Evolutionary conservation across 2,113 vertebrate species (phyloP), one percentile per base, ranked within the genome.

Genomic region (Heptranchias perlo): DNA sequence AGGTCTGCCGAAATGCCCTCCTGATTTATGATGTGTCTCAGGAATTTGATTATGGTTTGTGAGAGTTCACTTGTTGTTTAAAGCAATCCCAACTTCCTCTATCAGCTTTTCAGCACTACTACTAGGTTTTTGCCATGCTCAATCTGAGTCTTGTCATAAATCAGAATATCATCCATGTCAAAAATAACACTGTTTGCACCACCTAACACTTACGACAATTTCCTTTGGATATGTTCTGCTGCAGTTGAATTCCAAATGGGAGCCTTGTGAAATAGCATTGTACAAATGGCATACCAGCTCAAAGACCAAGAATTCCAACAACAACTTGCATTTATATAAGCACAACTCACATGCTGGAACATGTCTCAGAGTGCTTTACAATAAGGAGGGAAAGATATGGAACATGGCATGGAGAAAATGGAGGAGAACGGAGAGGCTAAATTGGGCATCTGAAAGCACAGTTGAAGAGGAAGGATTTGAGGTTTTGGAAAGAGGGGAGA

Each of bases 71-170:
- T 18, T 54, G 23, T 44, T 14, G 16, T 92, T 61, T 92, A 62
- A n/a, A 92, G 54, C 54, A n/a, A 92, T 62, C 58, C 31, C 13
- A 62, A 39, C 54, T 92, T 92, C 89, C 4, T 21, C 54, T 62
- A 58, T 62, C 89, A 92, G 16, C 35, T 92, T 82, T 92, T 62
- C 89, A 92, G 89, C 54, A 92, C 31, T 39, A 35, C 76, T 78
- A 39, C 76, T n/a, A 31, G 58, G 14, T 61, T 92, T 61, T 23
- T 39, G 35, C 18, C 62, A n/a, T 61, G 58, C 4, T 5, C 52
- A 61, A 54, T 35, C 89, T 61, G 54, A 92, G 35, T 39, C 62
- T 92, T 92, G 54, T 39, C 89, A 92, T 92, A 23, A 92, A 62
- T 92, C 89, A 92, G 35, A 92, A 92, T 35, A 92, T 92, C 62